Conservation (phyloP, 2,888 invertebrate genomes). For the Ophion ellenae region DNA sequence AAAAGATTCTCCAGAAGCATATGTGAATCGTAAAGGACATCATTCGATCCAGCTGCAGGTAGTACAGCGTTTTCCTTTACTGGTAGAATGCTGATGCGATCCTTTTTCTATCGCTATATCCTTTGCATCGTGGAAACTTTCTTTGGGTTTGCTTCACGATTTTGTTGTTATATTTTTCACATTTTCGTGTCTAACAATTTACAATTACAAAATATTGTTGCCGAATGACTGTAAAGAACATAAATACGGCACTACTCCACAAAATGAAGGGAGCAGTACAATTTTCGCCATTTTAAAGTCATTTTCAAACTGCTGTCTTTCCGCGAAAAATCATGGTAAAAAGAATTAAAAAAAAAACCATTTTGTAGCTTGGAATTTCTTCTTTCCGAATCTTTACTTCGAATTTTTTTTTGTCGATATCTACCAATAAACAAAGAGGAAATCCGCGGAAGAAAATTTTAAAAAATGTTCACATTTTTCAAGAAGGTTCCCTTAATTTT, state of each 20-base stretch:
- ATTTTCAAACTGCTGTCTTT: constrained; percentile 18
- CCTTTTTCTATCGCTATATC: constrained; percentile 18
- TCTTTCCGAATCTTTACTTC: constrained; percentile 12
- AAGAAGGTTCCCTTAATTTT: constrained; percentile 24
- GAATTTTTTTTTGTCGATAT: constrained; percentile 3
- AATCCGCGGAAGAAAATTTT: constrained; percentile 7
- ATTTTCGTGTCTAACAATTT: constrained; percentile 19
- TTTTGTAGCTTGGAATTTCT: constrained; percentile 18
- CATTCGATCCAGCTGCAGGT: constrained; percentile 67
- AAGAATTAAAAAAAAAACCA: constrained; percentile 11
- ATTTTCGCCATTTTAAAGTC: constrained; percentile 20
- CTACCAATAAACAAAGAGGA: constrained; percentile 15
- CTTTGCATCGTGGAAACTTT: constrained; percentile 20
- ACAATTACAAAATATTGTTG: constrained; percentile 18
- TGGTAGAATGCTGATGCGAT: constrained; percentile 21
- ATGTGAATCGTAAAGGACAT: constrained; percentile 64
- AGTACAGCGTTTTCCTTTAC: constrained; percentile 24
- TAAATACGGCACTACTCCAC: constrained; percentile 22
- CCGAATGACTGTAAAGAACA: constrained; percentile 18
- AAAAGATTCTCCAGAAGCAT: constrained; percentile 42
- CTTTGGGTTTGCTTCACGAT: background rate
- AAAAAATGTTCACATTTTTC: constrained; percentile 8
- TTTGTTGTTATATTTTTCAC: constrained; percentile 19
- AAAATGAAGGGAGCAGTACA: constrained; percentile 15
- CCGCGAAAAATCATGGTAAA: constrained; percentile 16